phyloP scores from a whole-genome alignment of 2,888 invertebrate species.

The Xestia xanthographa region DNA sequence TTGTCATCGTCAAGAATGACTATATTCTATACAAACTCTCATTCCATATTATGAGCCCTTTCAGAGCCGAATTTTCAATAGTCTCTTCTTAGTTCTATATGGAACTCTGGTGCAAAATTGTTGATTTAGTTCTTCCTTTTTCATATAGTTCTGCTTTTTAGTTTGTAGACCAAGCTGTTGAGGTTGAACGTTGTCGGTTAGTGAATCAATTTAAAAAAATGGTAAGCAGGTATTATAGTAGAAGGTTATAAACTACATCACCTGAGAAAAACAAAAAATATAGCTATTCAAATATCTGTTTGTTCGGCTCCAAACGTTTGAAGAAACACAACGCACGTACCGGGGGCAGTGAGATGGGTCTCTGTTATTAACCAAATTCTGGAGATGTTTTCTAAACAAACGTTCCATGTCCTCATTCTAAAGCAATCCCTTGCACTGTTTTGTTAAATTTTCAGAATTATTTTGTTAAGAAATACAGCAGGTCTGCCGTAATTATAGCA shows the following conservation, averaged over 20 bases:
- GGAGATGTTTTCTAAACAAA: conserved; percentile 54
- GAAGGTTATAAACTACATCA: neutral
- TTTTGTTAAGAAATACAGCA: neutral
- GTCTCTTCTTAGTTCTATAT: too few species aligned
- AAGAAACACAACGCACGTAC: conserved; percentile 38
- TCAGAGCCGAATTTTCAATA: neutral
- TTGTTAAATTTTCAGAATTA: conserved; percentile 25
- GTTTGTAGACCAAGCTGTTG: neutral
- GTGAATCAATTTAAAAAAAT: neutral
- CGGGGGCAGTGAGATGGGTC: conserved; percentile 46
- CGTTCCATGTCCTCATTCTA: conserved; percentile 45
- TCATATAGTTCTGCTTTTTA: neutral
- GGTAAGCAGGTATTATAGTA: neutral
- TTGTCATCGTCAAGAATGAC: neutral
- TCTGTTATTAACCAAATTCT: conserved; percentile 64
- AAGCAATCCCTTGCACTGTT: conserved; percentile 39
- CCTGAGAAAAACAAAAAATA: conserved; percentile 38
- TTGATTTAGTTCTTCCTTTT: neutral
- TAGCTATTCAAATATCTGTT: conserved; percentile 17
- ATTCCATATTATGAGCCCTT: neutral
- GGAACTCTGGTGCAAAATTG: too few species aligned
- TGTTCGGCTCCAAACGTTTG: conserved; percentile 29
- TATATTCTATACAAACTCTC: too few species aligned
- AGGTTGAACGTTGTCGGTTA: neutral
- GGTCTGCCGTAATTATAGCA: neutral